Percentiles rank a stretch among this genome's conserved stretches.
phyloP scores from a whole-genome alignment of 2,797 vertebrate species.

The Vireo griseus region DNA sequence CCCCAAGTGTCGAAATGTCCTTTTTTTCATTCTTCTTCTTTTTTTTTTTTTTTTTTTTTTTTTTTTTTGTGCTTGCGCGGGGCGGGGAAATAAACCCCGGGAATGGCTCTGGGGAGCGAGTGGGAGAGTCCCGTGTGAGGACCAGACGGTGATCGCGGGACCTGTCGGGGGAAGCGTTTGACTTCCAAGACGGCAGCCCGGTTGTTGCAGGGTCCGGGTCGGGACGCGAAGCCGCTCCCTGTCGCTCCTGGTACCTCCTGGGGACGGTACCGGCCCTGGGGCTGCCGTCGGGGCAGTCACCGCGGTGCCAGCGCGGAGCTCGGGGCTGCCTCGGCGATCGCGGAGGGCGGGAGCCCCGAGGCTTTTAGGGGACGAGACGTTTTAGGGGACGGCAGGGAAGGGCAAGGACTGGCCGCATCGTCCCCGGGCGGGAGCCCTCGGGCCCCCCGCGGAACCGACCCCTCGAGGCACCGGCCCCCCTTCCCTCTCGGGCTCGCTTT shows the following conservation, averaged over 20 bases:
- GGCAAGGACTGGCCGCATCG: neutral
- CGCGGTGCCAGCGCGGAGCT: neutral
- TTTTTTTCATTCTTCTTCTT: neutral
- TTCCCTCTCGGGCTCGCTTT: neutral
- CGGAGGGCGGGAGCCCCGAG: neutral
- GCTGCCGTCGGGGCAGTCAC: neutral
- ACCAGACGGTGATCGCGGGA: neutral
- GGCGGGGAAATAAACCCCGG: slow-evolving; percentile 18
- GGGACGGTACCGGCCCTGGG: neutral
- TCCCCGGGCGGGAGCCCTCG: neutral
- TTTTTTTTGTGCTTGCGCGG: neutral
- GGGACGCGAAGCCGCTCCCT: neutral
- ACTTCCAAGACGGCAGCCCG: neutral
- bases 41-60: neutral
- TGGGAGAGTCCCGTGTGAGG: slow-evolving; percentile 35
- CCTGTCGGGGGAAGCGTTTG: neutral
- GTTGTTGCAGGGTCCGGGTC: neutral
- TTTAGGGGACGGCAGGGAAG: neutral
- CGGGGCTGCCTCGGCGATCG: neutral
- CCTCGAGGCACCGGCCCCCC: neutral
- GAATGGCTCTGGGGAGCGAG: slow-evolving; percentile 26
- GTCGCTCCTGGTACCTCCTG: neutral
- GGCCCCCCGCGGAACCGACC: neutral
- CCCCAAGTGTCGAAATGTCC: neutral
- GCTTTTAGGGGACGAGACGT: neutral